A percentile compares a stretch with the other conserved stretches of the same genome.
phyloP scores from a whole-genome alignment of 2,113 vertebrate species.

The Prochilodus magdalenae region DNA sequence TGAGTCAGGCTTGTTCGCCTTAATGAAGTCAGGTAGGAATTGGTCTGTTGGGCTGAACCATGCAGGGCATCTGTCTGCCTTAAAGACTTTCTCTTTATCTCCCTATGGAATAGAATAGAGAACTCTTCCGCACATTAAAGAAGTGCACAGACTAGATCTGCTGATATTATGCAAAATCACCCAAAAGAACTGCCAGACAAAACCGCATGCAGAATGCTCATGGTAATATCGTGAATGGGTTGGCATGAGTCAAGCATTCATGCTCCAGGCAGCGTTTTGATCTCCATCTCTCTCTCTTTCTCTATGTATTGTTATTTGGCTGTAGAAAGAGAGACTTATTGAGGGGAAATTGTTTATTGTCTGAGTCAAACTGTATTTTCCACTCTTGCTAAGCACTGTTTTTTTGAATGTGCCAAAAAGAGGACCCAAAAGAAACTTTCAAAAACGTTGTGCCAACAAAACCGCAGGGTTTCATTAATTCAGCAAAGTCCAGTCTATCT shows the following conservation, averaged over 20 bases:
- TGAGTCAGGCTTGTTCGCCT: not conserved
- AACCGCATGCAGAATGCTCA: conserved; percentile 36
- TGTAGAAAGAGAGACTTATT: not conserved
- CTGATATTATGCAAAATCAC: conserved; percentile 39
- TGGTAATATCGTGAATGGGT: conserved; percentile 35
- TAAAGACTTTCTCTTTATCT: conserved; percentile 8
- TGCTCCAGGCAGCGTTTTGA: not conserved
- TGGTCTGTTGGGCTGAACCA: conserved; percentile 30
- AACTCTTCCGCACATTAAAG: conserved; percentile 13
- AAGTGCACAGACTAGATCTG: conserved; percentile 12
- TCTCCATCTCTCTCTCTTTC: not conserved
- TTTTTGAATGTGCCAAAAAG: not conserved
- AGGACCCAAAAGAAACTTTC: not conserved
- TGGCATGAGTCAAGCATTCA: not conserved
- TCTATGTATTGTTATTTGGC: not conserved
- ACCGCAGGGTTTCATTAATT: not conserved
- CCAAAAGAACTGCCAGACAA: conserved; percentile 12
- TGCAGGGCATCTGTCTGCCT: not conserved
- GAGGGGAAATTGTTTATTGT: not conserved
- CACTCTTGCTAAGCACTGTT: not conserved
- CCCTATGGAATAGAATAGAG: conserved; percentile 31
- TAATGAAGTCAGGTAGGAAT: conserved; percentile 45
- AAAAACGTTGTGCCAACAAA: not conserved
- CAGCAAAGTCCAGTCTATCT: too few relatives aligned
- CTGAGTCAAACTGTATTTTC: not conserved